Evolutionary conservation across 2,888 invertebrate genomes (phyloP), one percentile per base, ranked within the genome.

Genomic region (Calameuta pallipes): DNA sequence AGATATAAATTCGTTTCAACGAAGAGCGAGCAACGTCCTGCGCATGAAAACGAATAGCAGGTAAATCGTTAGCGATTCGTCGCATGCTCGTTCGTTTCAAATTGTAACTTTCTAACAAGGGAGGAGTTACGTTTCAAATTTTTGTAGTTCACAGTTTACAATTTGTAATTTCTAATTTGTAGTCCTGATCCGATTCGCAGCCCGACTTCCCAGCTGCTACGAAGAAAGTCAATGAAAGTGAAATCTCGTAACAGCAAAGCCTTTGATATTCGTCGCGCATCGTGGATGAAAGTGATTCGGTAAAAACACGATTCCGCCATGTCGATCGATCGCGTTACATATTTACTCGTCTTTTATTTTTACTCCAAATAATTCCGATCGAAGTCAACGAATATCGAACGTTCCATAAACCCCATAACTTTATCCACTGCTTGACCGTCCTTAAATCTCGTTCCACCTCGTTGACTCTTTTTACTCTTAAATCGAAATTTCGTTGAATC

Each of bases 181-280:
- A 56, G 56, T 56, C 56, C 56, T 0, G 15, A 23, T 56, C 56
- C 56, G 23, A 56, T 56, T 56, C 56, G 56, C 56, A 2, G 9
- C 56, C 23, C 56, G 23, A 56, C 56, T 56, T 56, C 56, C 2
- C 56, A 23, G 23, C 56, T 56, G 56, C 56, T 2, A 80, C 78
- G 84, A 84, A 83, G 87, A 88, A 88, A 88, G 88, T 85, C 79
- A 85, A 86, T 83, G 87, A 88, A 87, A 88, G 87, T 87, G 84
- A 56, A 56, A 88, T 88, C 86, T 82, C 85, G 78, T 82, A 82
- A 85, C 79, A 74, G 79, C 75, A 73, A 78, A 68, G 76, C 79
- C 83, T 83, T 86, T 81, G 80, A 76, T 75, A 84, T 83, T 85
- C 84, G 33, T 71, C 71, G 71, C 71, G 71, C 34, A 71, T 71